These are phyloP conservation scores for Lepidostoma basale DNA, from an alignment of 1,140 invertebrate species.

Conservation along the genomic window DNA sequence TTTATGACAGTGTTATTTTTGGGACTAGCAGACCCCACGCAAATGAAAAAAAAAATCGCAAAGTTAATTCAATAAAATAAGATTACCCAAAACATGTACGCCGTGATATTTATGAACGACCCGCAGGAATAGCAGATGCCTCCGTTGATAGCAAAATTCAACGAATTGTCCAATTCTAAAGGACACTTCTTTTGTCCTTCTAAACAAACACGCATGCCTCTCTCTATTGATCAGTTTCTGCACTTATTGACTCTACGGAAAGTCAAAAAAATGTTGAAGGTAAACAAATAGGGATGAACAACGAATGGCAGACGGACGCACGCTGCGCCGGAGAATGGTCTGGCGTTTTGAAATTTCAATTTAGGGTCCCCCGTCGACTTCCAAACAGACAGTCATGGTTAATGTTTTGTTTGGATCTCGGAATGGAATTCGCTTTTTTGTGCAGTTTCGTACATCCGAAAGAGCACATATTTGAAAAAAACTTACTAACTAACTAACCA, in stretches of 20 bases:
- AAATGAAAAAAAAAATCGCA: slow-evolving; percentile 16
- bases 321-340: slow-evolving; percentile 34
- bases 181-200: slow-evolving; percentile 16
- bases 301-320: slow-evolving; percentile 38
- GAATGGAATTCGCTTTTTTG: no score
- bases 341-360: slow-evolving; percentile 46
- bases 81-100: slow-evolving; percentile 16
- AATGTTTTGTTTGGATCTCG: not conserved
- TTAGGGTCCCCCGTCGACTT: slow-evolving; percentile 38
- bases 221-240: not conserved
- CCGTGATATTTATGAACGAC: slow-evolving; percentile 11
- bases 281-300: slow-evolving; percentile 23
- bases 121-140: slow-evolving; percentile 8
- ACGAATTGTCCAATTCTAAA: slow-evolving; percentile 8
- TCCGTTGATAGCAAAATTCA: slow-evolving; percentile 11
- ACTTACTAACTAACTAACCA: no score
- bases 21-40: slow-evolving; percentile 17
- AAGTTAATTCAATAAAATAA: slow-evolving; percentile 7
- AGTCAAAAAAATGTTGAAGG: slow-evolving; percentile 5
- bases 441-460: no score
- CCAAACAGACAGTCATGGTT: slow-evolving; percentile 23
- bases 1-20: not conserved
- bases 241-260: slow-evolving; percentile 25
- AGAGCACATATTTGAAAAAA: no score
- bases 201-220: slow-evolving; percentile 14